Base-by-base conservation (phyloP, 2,113 vertebrate species). In the Cololabis saira region DNA sequence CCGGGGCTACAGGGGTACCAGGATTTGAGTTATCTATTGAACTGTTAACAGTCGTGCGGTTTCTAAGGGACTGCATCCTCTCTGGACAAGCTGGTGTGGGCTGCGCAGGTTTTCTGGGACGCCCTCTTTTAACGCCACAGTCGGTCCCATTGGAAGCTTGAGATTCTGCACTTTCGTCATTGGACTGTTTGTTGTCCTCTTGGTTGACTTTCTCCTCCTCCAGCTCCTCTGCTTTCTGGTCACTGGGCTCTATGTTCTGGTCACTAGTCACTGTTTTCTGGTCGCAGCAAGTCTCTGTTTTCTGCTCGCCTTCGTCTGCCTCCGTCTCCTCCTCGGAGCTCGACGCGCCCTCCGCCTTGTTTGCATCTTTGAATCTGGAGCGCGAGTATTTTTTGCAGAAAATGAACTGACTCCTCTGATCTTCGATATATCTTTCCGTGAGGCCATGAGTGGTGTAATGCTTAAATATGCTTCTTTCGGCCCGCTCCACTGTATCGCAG, bases 361-460 rank as follows among this genome's bases (percentile, higher is more conserved):
- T 84, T 65, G 79, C 55, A 12, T 93, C 89, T 77, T 94, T 96
- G 67, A 84, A 91, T 80, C 91, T 76, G 30, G 93, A 61, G 42
- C 90, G 92, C 0, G 89, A 80, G 72, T 90, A 92, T 49, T 80
- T 95, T 91, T 95, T 98, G 83, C 94, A 99, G 41, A 96, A 95
- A 86, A 99, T 95, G 63, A 99, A 96, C 80, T 96, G 93, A 84
- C 94, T 94, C 68, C 95, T 95, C 68, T 96, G 96, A 65, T 97
- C 95, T 80, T 95, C 93, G 59, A 96, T 96, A 90, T 95, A 97
- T 57, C 94, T 92, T 83, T 98, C 97, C 56, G 95, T 94, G 80
- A 99, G 93, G 61, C 98, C 98, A 66, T 99, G 98, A 82, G 95
- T 97, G 78, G 95, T 95, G 53, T 99, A 99, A 93, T 99, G 98